Evolutionary conservation across 2,113 vertebrate genomes (phyloP), one percentile per base, ranked within the genome.

Genomic region (Castor canadensis): DNA sequence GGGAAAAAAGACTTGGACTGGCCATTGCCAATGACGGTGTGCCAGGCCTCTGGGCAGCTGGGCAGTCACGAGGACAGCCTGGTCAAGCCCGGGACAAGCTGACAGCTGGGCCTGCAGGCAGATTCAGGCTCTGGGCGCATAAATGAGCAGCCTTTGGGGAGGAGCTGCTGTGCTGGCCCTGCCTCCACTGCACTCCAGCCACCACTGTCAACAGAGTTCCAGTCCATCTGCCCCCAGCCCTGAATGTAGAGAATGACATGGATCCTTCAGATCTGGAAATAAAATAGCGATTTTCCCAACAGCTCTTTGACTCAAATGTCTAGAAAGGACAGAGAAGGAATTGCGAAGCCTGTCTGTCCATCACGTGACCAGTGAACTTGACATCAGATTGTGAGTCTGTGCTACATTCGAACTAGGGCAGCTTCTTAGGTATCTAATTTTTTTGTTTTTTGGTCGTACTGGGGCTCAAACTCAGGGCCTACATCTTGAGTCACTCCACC

Each of bases 201-300:
- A 98, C 97, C 84, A 96, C 94, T 80, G 96, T 89, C 91, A 97
- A 97, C 89, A 47, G 91, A 95, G 96, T 96, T 89, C 92, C 80
- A 94, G 93, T 97, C 95, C 89, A 86, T 96, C 98, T 97, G 95
- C 97, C 97, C 95, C 96, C 81, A 75, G 97, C 95, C 87, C 91
- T 96, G 87, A 96, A 94, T 69, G 94, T 92, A 98, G 94, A 95
- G 56, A 86, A 76, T 60, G 96, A 92, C 96, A 98, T 92, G 96
- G 97, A 98, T 98, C 97, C 97, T 89, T 69, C 73, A 96, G 79
- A 96, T 93, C 93, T 93, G 88, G 94, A 97, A 98, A 98, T 97
- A 95, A 97, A 97, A 95, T 64, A 47, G 16, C 90, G 84, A 95
- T 96, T 97, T 97, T 96, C 93, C 93, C 89, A 96, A 97, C 97